These are phyloP conservation scores for Rhinatrema bivittatum DNA, from an alignment of 2,797 vertebrate genomes.

Conservation along the genomic window DNA sequence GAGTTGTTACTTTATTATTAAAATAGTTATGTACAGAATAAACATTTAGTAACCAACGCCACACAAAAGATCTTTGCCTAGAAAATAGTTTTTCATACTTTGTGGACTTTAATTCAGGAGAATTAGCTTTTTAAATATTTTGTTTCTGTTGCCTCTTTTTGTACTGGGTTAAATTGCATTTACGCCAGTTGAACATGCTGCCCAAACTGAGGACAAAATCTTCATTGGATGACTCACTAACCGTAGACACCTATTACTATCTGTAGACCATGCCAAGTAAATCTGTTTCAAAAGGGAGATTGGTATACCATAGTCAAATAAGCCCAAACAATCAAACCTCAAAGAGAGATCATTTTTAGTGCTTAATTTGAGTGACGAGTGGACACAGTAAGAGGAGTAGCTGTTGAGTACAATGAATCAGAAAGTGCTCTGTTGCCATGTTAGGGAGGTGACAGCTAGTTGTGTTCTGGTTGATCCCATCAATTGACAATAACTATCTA, in stretches of 20 bases:
- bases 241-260: constrained; percentile 6
- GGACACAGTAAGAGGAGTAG: too few relatives aligned
- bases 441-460: too few relatives aligned
- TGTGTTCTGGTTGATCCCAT: too few relatives aligned
- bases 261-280: constrained; percentile 1
- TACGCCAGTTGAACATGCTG: constrained; percentile 13
- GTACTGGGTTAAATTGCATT: background rate
- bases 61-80: background rate
- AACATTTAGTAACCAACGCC: background rate
- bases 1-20: background rate
- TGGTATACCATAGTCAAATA: too few relatives aligned
- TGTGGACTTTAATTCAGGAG: background rate
- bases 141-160: constrained; percentile 12
- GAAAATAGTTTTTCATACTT: constrained; percentile 10
- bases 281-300: constrained; percentile 14
- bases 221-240: constrained; percentile 22
- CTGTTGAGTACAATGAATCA: too few relatives aligned
- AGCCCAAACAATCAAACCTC: too few relatives aligned
- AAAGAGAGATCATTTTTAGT: too few relatives aligned
- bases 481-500: too few relatives aligned
- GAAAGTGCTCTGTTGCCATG: too few relatives aligned
- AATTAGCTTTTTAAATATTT: background rate
- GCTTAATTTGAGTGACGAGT: too few relatives aligned
- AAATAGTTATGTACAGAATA: constrained; percentile 3
- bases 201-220: background rate